Percentiles rank a stretch among this genome's conserved stretches.
These are phyloP conservation scores for Tubiluchus corallicola DNA, from an alignment of 2,888 invertebrate species.

Conservation along the genomic window DNA sequence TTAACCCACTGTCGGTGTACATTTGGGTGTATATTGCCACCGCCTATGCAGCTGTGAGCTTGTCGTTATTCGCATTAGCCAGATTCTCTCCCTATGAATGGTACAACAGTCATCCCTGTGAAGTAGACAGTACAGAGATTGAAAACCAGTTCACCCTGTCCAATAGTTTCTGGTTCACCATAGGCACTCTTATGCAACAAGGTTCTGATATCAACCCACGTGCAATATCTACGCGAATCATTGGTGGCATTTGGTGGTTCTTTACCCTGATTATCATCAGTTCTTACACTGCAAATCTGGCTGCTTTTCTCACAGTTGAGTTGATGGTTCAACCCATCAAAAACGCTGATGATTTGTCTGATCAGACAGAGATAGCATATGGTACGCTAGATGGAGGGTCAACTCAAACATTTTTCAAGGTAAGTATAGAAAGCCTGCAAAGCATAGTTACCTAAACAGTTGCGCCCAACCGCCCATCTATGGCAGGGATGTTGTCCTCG, in stretches of 20 bases:
- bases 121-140: too few relatives aligned
- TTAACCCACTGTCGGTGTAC: conserved; percentile 86
- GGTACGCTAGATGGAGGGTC: conserved; percentile 84
- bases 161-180: conserved; percentile 91
- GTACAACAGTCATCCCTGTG: too few relatives aligned
- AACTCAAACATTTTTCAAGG: conserved; percentile 83
- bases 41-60: conserved; percentile 88
- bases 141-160: conserved; percentile 77
- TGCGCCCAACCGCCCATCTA: background rate
- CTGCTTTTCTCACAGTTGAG: conserved; percentile 93
- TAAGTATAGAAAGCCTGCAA: conserved; percentile 18
- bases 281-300: conserved; percentile 91
- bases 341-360: conserved; percentile 81
- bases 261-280: conserved; percentile 96
- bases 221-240: conserved; percentile 43
- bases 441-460: background rate
- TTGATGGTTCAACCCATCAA: conserved; percentile 87
- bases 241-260: conserved; percentile 85
- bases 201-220: conserved; percentile 90
- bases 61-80: conserved; percentile 88
- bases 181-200: conserved; percentile 96
- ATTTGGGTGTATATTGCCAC: conserved; percentile 77
- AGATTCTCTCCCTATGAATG: conserved; percentile 95
- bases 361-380: conserved; percentile 78
- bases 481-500: background rate